phyloP scores from a whole-genome alignment of 2,113 vertebrate species.

The Mus musculus region GRCm39 chr5:70881501-70882000 shows the following conservation, averaged over 20 bases:
- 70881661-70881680: neutral
- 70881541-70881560: too few relatives aligned
- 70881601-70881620: neutral
- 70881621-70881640: neutral
- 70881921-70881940: too few relatives aligned
- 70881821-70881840: neutral
- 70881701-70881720: neutral
- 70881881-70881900: neutral
- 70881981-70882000: too few relatives aligned
- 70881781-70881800: neutral
- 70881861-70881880: neutral
- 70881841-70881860: neutral
- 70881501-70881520: too few relatives aligned
- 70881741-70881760: neutral
- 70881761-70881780: neutral
- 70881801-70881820: too few relatives aligned
- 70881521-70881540: too few relatives aligned
- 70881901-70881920: too few relatives aligned
- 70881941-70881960: too few relatives aligned
- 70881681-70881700: neutral
- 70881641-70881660: neutral
- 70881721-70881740: neutral
- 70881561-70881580: too few relatives aligned
- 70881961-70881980: too few relatives aligned
- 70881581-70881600: too few relatives aligned